Conservation (phyloP, 2,113 vertebrate genomes). For the Otus sunia region DNA sequence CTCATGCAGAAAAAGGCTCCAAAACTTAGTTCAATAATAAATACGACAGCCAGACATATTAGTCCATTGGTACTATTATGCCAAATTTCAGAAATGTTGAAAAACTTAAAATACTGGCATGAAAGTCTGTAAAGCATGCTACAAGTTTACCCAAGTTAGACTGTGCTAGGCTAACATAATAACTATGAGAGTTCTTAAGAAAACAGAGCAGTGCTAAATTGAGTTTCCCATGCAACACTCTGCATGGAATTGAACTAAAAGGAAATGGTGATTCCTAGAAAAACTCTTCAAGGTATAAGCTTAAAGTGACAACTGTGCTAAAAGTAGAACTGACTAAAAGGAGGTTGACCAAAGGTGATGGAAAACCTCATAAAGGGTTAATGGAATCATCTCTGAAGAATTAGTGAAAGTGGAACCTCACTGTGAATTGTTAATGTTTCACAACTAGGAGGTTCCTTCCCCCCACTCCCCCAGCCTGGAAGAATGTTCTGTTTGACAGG, state of each 20-base stretch:
- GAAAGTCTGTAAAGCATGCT: neutral
- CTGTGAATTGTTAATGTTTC: neutral
- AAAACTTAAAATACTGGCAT: neutral
- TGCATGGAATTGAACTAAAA: neutral
- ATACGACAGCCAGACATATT: neutral
- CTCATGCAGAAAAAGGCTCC: neutral
- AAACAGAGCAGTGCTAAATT: neutral
- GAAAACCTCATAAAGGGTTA: neutral
- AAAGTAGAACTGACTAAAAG: neutral
- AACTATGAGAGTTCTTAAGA: neutral
- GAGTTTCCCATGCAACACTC: neutral
- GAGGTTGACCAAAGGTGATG: neutral
- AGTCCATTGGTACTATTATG: neutral
- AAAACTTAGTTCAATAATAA: neutral
- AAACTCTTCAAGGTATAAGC: neutral
- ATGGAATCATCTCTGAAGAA: neutral
- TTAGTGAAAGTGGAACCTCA: neutral
- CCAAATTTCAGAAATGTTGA: neutral
- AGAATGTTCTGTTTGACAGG: neutral
- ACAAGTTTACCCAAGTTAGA: neutral
- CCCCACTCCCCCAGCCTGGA: too few species aligned
- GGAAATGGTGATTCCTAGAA: neutral
- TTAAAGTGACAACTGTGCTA: neutral
- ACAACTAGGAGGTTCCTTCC: neutral
- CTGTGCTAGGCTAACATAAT: neutral